phyloP scores from a whole-genome alignment of 2,888 invertebrate species.

The Steinernema hermaphroditum region DNA sequence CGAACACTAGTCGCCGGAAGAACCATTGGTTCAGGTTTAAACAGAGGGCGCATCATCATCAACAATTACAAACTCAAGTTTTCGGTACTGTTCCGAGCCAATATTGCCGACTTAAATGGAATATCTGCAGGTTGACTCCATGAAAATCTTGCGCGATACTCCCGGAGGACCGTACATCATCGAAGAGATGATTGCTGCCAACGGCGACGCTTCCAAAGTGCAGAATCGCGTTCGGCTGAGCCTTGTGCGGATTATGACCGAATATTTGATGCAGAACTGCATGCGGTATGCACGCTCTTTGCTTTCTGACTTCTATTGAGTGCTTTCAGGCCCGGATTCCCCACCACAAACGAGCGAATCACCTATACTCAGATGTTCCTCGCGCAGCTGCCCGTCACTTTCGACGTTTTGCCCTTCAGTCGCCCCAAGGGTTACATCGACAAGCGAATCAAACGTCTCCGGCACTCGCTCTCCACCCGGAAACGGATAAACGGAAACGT shows the following conservation, averaged over 20 bases:
- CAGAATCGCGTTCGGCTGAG: background rate
- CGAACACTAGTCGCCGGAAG: no score
- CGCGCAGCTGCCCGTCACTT: constrained; percentile 5
- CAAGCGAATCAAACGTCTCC: constrained; percentile 13
- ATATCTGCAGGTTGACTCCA: constrained; percentile 5
- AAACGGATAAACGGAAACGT: constrained; percentile 12
- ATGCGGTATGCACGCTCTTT: background rate
- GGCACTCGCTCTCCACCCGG: background rate
- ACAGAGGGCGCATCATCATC: background rate
- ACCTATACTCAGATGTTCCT: constrained; percentile 19
- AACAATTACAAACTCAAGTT: constrained; percentile 3
- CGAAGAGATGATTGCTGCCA: background rate
- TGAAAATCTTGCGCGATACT: constrained; percentile 4
- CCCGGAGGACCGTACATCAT: constrained; percentile 3
- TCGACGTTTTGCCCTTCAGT: constrained; percentile 6
- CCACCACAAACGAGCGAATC: constrained; percentile 6
- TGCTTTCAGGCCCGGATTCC: background rate
- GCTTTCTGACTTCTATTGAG: background rate
- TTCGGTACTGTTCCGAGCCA: background rate
- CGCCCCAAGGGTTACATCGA: constrained; percentile 14
- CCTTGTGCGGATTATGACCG: constrained; percentile 1
- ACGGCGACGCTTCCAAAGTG: background rate
- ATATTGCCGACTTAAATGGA: background rate
- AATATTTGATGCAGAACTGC: constrained; percentile 13
- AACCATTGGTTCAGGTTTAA: no score